Conservation (phyloP, 2,113 vertebrate species). For the Prionailurus bengalensis region DNA sequence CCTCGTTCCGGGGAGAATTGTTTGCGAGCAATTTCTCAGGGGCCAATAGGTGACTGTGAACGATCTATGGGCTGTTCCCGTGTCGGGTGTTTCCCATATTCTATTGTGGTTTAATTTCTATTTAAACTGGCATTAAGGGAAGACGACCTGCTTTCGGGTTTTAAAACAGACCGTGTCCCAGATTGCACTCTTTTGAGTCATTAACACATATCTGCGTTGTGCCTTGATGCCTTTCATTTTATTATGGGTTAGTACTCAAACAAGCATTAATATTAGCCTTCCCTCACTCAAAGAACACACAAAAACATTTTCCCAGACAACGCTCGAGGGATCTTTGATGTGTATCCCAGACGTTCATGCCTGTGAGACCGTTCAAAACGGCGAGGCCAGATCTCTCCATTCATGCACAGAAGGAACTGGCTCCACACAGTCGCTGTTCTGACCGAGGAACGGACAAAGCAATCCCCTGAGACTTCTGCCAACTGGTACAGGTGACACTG, state of each 20-base stretch:
- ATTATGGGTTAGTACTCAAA: constrained; percentile 86
- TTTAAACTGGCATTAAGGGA: neutral
- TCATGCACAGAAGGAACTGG: constrained; percentile 84
- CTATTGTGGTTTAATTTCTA: neutral
- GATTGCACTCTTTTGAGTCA: constrained; percentile 37
- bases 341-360: constrained; percentile 73
- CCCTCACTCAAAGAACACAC: constrained; percentile 67
- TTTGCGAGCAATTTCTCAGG: neutral
- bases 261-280: constrained; percentile 84
- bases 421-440: constrained; percentile 79
- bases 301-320: constrained; percentile 81
- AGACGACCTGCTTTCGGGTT: constrained; percentile 19
- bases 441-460: constrained; percentile 81
- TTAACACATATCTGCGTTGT: constrained; percentile 86
- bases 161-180: neutral
- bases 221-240: constrained; percentile 83
- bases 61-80: neutral
- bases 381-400: constrained; percentile 75
- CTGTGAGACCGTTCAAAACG: constrained; percentile 67
- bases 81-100: neutral
- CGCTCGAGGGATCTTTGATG: constrained; percentile 81
- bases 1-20: neutral
- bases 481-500: constrained; percentile 84
- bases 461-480: constrained; percentile 81
- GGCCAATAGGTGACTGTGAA: neutral